These are phyloP conservation scores for Clunio marinus DNA, from an alignment of 2,888 invertebrate genomes.

Conservation along the genomic window DNA sequence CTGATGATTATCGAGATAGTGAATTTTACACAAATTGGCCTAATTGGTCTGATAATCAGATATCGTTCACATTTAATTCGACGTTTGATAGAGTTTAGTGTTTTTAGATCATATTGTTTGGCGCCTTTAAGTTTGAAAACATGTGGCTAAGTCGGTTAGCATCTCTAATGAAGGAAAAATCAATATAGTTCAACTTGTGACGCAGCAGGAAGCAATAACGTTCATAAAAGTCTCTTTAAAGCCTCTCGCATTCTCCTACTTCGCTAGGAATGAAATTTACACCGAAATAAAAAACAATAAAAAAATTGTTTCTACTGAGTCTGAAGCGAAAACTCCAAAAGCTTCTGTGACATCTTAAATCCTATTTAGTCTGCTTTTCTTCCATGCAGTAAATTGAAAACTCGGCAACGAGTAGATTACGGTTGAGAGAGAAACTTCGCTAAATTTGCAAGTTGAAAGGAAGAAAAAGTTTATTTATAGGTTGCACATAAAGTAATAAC, in stretches of 20 bases:
- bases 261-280: neutral
- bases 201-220: neutral
- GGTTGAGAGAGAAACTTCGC: neutral
- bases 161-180: conserved; percentile 8
- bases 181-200: conserved; percentile 15
- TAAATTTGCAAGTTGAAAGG: neutral
- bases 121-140: neutral
- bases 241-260: neutral
- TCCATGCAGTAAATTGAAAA: neutral
- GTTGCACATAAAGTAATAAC: neutral
- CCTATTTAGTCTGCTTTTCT: conserved; percentile 27
- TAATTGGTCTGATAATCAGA: conserved; percentile 36
- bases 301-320: neutral
- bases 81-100: too few species aligned
- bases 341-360: conserved; percentile 36
- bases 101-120: neutral
- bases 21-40: conserved; percentile 38
- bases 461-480: conserved; percentile 24
- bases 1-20: conserved; percentile 28
- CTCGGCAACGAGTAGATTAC: conserved; percentile 28
- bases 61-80: neutral
- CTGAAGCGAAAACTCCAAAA: conserved; percentile 13
- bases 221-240: conserved; percentile 29
- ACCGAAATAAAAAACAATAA: conserved; percentile 9
- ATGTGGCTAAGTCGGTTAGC: neutral